These are phyloP conservation scores for Syncerus caffer DNA, from an alignment of 2,797 vertebrate species.

Conservation along the genomic window DNA sequence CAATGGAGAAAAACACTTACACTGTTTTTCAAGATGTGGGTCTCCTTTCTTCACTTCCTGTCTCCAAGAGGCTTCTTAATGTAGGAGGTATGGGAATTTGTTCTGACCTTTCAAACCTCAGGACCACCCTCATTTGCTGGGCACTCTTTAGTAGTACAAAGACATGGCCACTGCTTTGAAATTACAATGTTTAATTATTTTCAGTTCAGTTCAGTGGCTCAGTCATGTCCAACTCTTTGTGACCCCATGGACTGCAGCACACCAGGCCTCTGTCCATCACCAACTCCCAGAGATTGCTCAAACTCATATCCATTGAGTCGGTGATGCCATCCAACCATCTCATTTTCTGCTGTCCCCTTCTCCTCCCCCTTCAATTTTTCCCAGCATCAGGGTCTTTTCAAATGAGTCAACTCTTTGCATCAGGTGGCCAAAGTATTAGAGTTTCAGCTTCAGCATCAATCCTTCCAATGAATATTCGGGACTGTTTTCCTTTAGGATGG, in stretches of 20 bases:
- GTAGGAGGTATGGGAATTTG: neutral
- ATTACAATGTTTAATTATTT: neutral
- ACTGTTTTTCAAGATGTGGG: neutral
- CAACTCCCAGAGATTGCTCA: neutral
- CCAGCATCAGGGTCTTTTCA: neutral
- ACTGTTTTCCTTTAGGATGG: neutral
- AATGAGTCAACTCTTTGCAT: neutral
- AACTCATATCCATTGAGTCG: neutral
- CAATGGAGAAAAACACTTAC: neutral
- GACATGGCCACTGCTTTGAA: neutral
- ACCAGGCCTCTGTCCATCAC: neutral
- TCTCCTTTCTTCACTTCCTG: neutral
- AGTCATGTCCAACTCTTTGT: neutral
- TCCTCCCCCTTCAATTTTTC: neutral
- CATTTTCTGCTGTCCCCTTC: neutral
- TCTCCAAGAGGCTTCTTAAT: neutral
- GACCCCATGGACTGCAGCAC: neutral
- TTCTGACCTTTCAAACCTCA: neutral
- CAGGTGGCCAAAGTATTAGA: neutral
- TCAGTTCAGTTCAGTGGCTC: neutral
- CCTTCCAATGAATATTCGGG: neutral
- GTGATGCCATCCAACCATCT: neutral
- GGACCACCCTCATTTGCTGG: neutral
- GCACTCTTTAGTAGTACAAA: neutral
- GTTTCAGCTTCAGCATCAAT: rapidly evolving